Base-by-base conservation (phyloP, 2,888 invertebrate species). In the Imbricaverruca yamaguchii region DNA sequence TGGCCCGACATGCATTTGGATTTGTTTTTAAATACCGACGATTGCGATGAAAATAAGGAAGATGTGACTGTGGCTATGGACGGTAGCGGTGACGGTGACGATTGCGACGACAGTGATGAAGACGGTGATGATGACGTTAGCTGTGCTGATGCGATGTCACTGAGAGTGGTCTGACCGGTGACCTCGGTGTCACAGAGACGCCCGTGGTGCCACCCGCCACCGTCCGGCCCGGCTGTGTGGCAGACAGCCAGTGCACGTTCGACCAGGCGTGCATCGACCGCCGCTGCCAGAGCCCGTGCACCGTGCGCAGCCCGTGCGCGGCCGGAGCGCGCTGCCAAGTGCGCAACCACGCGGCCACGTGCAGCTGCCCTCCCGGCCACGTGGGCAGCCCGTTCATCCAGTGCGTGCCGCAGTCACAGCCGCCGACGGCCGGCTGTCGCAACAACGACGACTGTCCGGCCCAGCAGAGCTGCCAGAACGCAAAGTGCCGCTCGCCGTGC, bases 231-330 rank as follows among this genome's bases (percentile, higher is more conserved):
- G 93, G 93, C 88, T 96, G 96, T 88, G 90, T 91, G 85, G 92
- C 94, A 86, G 86, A 87, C 83, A 91, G 92, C 85, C 93, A 96
- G 86, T 96, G 96, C 86, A 92, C 94, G 80, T 92, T 93, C 74
- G 94, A 94, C 87, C 91, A 92, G 88, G 93, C 93, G 82, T 96
- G 96, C 87, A 90, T 93, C 84, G 91, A 92, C 86, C 92, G 92
- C 82, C 92, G 92, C 87, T 96, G 96, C 88, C 92, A 93, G 57
- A 83, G 85, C 81, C 85, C 85, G 7, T 85, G 85, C 81, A 63
- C 57, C 15, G 80, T 91, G 18, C 81, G 83, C 59, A 83, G 83
- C 80, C 85, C 85, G 4, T 85, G 85, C 80, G 84, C 82, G 12
- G 56, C 61, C 55, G 85, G 86, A 83, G 85, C 86, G 13, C 83